phyloP scores from a whole-genome alignment of 2,113 vertebrate genomes.

The Lampris incognitus region DNA sequence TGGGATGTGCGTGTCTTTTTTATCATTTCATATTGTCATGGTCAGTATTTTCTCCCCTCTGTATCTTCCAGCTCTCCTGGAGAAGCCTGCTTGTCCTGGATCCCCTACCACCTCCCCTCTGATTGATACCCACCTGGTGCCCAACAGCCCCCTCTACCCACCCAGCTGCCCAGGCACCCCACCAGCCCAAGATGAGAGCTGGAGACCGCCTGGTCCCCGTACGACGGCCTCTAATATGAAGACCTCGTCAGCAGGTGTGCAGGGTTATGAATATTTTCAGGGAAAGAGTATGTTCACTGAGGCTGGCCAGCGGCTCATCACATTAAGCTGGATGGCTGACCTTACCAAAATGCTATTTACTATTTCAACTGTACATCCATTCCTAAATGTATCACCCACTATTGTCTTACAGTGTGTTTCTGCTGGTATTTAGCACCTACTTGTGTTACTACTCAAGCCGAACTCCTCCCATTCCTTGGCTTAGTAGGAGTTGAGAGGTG shows the following conservation, averaged over 20 bases:
- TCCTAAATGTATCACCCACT: background rate
- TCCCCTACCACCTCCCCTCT: constrained; percentile 66
- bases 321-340: background rate
- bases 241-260: constrained; percentile 63
- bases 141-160: constrained; percentile 71
- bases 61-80: constrained; percentile 70
- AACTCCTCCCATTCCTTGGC: too few species aligned
- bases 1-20: too few species aligned
- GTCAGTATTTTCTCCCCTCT: background rate
- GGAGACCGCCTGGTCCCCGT: constrained; percentile 62
- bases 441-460: too few species aligned
- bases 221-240: constrained; percentile 41
- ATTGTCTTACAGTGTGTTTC: too few species aligned
- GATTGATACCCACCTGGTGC: constrained; percentile 74
- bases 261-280: constrained; percentile 18
- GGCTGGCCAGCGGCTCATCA: constrained; percentile 5
- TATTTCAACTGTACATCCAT: background rate
- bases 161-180: constrained; percentile 76
- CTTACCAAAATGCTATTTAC: background rate
- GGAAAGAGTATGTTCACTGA: background rate
- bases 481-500: too few species aligned
- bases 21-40: too few species aligned
- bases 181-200: constrained; percentile 73
- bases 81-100: constrained; percentile 65
- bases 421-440: too few species aligned